These are phyloP conservation scores for Platyrinchus mystaceus DNA, from an alignment of 2,797 vertebrate genomes.

Conservation along the genomic window DNA sequence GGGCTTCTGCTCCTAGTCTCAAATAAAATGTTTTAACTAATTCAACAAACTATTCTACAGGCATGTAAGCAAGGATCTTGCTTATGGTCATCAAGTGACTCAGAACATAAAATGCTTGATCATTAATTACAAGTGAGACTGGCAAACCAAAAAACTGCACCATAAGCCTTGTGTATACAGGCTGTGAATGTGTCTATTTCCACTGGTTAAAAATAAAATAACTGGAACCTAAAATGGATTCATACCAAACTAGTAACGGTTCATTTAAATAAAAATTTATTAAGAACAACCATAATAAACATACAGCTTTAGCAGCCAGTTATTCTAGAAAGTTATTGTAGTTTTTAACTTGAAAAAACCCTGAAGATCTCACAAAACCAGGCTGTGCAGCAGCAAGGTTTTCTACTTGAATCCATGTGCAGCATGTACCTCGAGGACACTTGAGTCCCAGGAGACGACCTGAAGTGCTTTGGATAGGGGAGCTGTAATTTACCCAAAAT, in stretches of 20 bases:
- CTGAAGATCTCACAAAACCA: background rate
- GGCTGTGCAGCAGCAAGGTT: background rate
- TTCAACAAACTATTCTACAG: background rate
- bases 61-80: background rate
- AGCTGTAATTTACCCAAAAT: background rate
- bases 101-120: background rate
- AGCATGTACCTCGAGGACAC: background rate
- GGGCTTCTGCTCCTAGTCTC: background rate
- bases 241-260: background rate
- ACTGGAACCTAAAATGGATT: background rate
- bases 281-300: background rate
- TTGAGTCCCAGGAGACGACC: background rate
- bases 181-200: background rate
- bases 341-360: background rate
- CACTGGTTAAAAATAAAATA: background rate
- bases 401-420: background rate
- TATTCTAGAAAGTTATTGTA: background rate
- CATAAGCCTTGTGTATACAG: background rate
- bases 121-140: background rate
- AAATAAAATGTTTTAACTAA: background rate
- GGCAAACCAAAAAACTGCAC: background rate
- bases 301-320: background rate
- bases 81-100: background rate
- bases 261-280: background rate
- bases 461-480: background rate